Conservation (phyloP, 1,140 invertebrate genomes). For the Cotesia typhae region DNA sequence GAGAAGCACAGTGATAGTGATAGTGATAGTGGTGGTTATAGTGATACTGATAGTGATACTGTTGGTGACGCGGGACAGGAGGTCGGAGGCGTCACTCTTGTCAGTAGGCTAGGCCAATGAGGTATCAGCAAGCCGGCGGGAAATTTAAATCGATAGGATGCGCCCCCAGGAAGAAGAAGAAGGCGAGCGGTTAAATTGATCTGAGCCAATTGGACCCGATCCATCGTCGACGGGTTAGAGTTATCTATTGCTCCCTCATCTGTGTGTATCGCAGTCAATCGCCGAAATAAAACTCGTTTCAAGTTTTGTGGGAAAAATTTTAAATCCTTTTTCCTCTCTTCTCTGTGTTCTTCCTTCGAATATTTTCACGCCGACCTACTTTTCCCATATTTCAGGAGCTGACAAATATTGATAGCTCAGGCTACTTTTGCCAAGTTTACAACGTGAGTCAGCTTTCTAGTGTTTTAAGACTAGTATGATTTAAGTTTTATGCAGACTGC, state of each 20-base stretch:
- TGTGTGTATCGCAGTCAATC: slow-evolving; percentile 18
- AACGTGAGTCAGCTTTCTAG: too few species aligned
- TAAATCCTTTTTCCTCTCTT: too few species aligned
- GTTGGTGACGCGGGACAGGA: slow-evolving; percentile 3
- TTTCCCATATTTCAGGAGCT: too few species aligned
- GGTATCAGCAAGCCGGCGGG: slow-evolving; percentile 34
- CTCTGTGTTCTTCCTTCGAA: too few species aligned
- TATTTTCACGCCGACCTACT: too few species aligned
- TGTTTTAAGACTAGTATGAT: too few species aligned
- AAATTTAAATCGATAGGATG: slow-evolving; percentile 43
- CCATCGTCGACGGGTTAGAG: slow-evolving; percentile 31
- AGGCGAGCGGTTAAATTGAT: slow-evolving; percentile 42
- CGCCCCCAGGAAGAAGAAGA: slow-evolving; percentile 15
- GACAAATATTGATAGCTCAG: too few species aligned
- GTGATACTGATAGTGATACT: too few species aligned
- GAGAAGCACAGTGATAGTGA: neutral
- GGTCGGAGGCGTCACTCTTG: slow-evolving; percentile 8
- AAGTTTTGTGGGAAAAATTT: too few species aligned
- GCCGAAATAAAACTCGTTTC: slow-evolving; percentile 13
- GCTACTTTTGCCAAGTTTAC: too few species aligned
- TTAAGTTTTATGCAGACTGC: too few species aligned
- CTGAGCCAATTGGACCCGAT: slow-evolving; percentile 44
- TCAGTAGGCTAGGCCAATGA: slow-evolving; percentile 37
- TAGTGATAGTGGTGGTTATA: too few species aligned
- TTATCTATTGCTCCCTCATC: slow-evolving; percentile 23